Evolutionary conservation across 2,888 invertebrate species (phyloP), one percentile per base, ranked within the genome.

Genomic region (Drosophila buzzatii): DNA sequence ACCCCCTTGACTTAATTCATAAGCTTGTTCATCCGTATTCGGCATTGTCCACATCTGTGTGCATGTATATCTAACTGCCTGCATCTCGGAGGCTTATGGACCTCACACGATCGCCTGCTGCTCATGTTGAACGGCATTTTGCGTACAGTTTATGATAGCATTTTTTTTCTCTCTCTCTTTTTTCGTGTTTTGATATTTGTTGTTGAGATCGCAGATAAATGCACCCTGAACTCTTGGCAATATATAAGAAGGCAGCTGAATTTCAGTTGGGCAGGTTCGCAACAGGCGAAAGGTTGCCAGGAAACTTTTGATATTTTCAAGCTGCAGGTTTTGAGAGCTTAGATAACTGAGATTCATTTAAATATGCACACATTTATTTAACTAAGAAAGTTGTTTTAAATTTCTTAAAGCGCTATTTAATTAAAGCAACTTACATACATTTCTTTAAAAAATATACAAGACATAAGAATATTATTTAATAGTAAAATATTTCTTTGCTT

Each of bases 31-130:
- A 85, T 89, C 89, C 87, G 79, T 75, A 75, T 84, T 71, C 70
- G 85, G 77, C 59, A 74, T 82, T 76, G 66, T 64, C 63, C 71
- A 77, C 59, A 64, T 61, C 14, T 55, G 35, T 44, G 44, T 49
- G 39, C 56, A 47, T 47, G 35, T 57, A 39, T 76, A 66, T 74
- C 75, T 60, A 64, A n/a, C 20, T 20, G 35, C 55, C 61, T 52
- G 55, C 42, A 78, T 74, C 63, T 70, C 23, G 51, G 44, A 47
- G 57, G 35, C 52, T 49, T 62, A 49, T 37, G 52, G 84, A 84
- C 86, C 84, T 86, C 84, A 84, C 86, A 84, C 89, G 89, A 82
- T 72, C 73, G 57, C 82, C 87, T 52, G 74, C 80, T 60, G 83
- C 70, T 74, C 73, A 74, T 70, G 79, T 64, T 81, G 37, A 81